phyloP scores from a whole-genome alignment of 1,140 invertebrate genomes.

The Cyrtorhinus lividipennis region DNA sequence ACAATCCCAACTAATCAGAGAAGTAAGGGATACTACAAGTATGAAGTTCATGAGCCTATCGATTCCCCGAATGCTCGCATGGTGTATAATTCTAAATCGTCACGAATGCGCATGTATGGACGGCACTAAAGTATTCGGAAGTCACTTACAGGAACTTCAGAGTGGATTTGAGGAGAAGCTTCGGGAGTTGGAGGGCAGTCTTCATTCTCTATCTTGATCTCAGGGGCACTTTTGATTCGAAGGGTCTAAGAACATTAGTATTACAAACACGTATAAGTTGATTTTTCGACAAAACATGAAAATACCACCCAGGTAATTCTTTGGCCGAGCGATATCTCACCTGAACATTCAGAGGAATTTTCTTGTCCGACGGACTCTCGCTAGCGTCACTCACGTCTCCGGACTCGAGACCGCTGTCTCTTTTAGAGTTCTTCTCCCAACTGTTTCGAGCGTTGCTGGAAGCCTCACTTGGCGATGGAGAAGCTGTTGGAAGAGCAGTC shows the following conservation, averaged over 20 bases:
- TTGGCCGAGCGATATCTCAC: neutral
- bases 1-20: no score
- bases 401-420: conserved; percentile 33
- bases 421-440: conserved; percentile 27
- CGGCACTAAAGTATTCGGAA: no score
- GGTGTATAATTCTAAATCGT: no score
- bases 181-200: neutral
- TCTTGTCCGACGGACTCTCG: conserved; percentile 25
- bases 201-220: conserved; percentile 1
- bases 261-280: no score
- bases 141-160: conserved; percentile 2
- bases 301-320: no score
- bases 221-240: no score
- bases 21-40: no score
- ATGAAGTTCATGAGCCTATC: no score
- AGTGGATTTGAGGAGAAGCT: neutral
- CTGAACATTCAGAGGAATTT: neutral
- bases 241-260: no score
- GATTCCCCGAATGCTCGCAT: no score
- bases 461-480: neutral
- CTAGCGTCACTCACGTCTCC: conserved; percentile 31
- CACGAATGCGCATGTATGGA: no score
- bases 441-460: neutral
- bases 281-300: no score
- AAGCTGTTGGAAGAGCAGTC: neutral